Base-by-base conservation (phyloP, 2,113 vertebrate genomes). In the Rhea pennata region DNA sequence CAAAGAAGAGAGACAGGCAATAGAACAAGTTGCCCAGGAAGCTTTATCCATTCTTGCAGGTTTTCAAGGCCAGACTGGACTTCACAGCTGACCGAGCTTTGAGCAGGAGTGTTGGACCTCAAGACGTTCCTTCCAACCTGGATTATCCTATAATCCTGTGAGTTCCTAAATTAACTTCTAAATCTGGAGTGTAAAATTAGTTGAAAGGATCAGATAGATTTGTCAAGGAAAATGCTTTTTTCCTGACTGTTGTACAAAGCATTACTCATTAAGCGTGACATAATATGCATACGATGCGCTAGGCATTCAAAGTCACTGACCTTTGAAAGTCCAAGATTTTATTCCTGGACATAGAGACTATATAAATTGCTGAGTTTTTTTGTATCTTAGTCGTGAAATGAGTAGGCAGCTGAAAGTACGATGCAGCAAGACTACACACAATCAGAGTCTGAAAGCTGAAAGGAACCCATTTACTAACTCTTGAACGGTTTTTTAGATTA, bases 341-440 rank as follows among this genome's bases (percentile, higher is more conserved):
- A 69, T 67, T 64, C 21, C n/a, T 72, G 69, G 59, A 14, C 29
- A 40, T 15, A 46, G 0, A 84, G 53, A 86, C 67, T 27, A 56
- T 1, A 42, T 40, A 50, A 36, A 22, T 50, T 13, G 5, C 16
- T 84, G 65, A 51, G 19, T 23, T 77, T 61, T 56, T 85, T 66
- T 76, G 14, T 61, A 58, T 39, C 54, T 21, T 15, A 61, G 61
- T 1, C 36, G 61, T 8, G 58, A 88, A 23, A 8, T 5, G 73
- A 97, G 53, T 40, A 96, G 80, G 50, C 58, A 96, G 85, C 53
- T 77, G 10, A 20, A 96, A 94, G 50, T 77, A 86, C 69, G 71
- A 95, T 77, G 91, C 89, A 93, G 66, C 65, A 88, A 82, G 66
- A 93, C 89, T 74, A n/a, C 59, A 69, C 2, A 58, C 33, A 89